Conservation (phyloP, 2,113 vertebrate species). For the Limnothrissa miodon region DNA sequence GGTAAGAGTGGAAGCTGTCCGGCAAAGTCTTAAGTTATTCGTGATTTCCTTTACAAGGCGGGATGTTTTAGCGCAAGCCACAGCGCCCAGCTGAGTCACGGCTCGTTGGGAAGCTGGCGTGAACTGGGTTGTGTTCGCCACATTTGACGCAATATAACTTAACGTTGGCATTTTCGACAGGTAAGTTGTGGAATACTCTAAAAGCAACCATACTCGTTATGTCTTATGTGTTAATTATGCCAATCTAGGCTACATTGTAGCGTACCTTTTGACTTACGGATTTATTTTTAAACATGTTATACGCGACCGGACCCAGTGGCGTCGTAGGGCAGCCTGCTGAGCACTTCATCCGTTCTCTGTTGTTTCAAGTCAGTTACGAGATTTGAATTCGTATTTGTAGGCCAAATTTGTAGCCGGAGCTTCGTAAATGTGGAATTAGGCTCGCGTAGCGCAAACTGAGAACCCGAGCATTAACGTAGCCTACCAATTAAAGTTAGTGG, state of each 20-base stretch:
- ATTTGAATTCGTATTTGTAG: not conserved
- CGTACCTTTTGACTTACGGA: not conserved
- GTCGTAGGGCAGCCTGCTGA: not conserved
- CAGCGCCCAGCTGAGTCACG: slow-evolving; percentile 68
- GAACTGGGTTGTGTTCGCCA: slow-evolving; percentile 30
- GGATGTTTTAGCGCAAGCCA: slow-evolving; percentile 30
- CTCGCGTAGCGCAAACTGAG: not conserved
- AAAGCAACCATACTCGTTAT: not conserved
- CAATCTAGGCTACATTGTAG: not conserved
- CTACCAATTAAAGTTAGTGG: not conserved
- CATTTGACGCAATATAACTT: slow-evolving; percentile 61
- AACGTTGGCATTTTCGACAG: slow-evolving; percentile 18
- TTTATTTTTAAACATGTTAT: not conserved
- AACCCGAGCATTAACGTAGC: not conserved
- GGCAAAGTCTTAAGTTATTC: not conserved
- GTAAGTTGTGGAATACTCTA: not conserved
- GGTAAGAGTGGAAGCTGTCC: slow-evolving; percentile 57
- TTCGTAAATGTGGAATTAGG: not conserved
- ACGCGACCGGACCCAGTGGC: not conserved
- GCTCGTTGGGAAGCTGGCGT: slow-evolving; percentile 18
- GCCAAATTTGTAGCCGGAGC: not conserved
- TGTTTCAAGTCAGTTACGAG: not conserved
- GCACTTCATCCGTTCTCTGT: not conserved
- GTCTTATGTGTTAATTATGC: not conserved
- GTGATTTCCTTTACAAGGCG: slow-evolving; percentile 15